Conservation (phyloP, 2,797 vertebrate genomes). For the Chiropotes sagulatus region DNA sequence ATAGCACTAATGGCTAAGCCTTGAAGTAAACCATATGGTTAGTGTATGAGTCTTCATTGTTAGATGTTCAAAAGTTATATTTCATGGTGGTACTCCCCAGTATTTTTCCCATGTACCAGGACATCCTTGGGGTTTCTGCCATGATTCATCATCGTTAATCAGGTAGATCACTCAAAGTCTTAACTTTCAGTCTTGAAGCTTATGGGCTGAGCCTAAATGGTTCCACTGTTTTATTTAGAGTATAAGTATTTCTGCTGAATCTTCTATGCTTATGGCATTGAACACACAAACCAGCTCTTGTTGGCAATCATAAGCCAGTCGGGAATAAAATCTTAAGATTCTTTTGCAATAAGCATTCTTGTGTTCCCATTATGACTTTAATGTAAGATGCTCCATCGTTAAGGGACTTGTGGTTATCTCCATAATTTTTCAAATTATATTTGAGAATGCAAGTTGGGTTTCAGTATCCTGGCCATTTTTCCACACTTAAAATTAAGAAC, state of each 20-base stretch:
- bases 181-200: constrained; percentile 61
- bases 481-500: constrained; percentile 13
- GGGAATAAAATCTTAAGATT: constrained; percentile 2
- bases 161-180: neutral
- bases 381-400: neutral
- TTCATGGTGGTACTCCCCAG: constrained; percentile 6
- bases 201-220: constrained; percentile 32
- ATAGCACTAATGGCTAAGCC: neutral
- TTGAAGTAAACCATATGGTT: neutral
- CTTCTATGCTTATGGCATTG: constrained; percentile 56
- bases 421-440: constrained; percentile 55
- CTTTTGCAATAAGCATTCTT: neutral
- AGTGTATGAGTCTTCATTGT: constrained; percentile 40
- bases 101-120: neutral
- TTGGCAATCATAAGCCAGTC: constrained; percentile 17
- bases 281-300: neutral
- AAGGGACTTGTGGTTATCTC: neutral
- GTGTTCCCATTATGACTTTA: neutral
- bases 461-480: neutral
- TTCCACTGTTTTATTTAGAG: constrained; percentile 46
- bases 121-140: neutral
- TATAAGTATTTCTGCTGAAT: constrained; percentile 32
- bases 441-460: neutral
- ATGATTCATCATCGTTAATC: neutral
- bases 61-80: neutral